Conservation (phyloP, 2,888 invertebrate species). For the Metalampra italica region DNA sequence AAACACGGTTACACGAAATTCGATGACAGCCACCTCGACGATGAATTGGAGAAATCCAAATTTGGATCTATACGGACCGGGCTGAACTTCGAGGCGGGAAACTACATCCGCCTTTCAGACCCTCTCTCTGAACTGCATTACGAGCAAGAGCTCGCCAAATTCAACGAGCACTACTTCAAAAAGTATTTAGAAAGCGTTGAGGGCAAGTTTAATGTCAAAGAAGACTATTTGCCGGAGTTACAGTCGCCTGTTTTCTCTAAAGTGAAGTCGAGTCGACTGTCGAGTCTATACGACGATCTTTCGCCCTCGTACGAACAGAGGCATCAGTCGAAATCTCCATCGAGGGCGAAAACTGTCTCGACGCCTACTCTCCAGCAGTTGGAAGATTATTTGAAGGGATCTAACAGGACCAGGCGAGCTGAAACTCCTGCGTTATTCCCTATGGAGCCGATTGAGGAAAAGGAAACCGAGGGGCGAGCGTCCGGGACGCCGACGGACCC, state of each 20-base stretch:
- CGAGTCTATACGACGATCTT: constrained; percentile 56
- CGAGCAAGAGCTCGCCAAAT: constrained; percentile 65
- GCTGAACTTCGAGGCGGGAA: constrained; percentile 49
- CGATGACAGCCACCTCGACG: constrained; percentile 43
- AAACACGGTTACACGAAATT: constrained; percentile 47
- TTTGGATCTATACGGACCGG: constrained; percentile 66
- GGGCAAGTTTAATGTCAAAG: constrained; percentile 54
- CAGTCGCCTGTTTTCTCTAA: constrained; percentile 72
- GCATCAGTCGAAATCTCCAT: constrained; percentile 51
- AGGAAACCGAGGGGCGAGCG: constrained; percentile 61
- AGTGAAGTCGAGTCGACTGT: constrained; percentile 59
- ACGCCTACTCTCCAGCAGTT: constrained; percentile 70
- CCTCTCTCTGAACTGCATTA: constrained; percentile 62
- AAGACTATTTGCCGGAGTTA: constrained; percentile 66
- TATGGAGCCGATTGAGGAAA: constrained; percentile 74
- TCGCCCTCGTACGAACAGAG: constrained; percentile 57
- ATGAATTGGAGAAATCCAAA: constrained; percentile 59
- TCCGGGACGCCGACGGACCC: constrained; percentile 85
- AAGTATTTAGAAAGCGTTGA: constrained; percentile 61
- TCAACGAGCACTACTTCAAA: constrained; percentile 64
- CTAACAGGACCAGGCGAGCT: constrained; percentile 48
- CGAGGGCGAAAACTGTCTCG: constrained; percentile 55
- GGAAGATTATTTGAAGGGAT: constrained; percentile 65
- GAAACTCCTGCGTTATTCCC: constrained; percentile 70
- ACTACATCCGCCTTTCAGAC: constrained; percentile 61